Evolutionary conservation across 2,888 invertebrate genomes (phyloP).

Genomic region (Ditula angustiorana): DNA sequence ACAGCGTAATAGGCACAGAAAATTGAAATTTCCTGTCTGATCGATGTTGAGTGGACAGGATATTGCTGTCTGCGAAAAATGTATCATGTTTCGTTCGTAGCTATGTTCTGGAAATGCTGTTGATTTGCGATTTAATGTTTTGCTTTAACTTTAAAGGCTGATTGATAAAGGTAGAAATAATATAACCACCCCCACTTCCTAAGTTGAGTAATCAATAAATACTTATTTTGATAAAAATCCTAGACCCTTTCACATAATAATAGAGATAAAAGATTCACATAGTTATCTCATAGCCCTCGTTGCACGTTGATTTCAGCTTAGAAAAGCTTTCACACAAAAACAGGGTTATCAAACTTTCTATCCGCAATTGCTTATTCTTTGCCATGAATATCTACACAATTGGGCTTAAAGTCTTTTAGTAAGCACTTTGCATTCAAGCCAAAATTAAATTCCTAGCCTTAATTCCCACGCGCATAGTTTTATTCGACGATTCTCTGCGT

Average conservation of each 20-base stretch:
- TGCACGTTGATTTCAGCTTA: background rate
- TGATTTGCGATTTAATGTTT: background rate
- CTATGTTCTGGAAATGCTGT: background rate
- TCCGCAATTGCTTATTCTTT: conserved; percentile 44
- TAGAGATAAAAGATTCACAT: no score
- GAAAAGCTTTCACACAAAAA: conserved; percentile 47
- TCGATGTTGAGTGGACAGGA: conserved; percentile 62
- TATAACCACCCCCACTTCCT: no score
- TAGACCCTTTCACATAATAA: no score
- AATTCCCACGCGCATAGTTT: conserved; percentile 29
- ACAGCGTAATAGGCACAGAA: conserved; percentile 47
- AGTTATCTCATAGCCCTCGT: background rate
- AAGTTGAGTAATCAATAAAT: no score
- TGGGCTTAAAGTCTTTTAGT: conserved; percentile 20
- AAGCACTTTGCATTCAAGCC: conserved; percentile 15
- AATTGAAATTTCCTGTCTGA: conserved; percentile 57
- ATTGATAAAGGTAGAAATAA: no score
- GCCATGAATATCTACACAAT: conserved; percentile 45
- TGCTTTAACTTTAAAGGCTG: no score
- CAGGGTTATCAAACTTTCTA: conserved; percentile 55
- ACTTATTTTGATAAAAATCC: no score
- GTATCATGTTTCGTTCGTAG: conserved; percentile 10
- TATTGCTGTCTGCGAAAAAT: conserved; percentile 62
- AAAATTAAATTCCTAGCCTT: conserved; percentile 8
- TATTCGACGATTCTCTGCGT: conserved; percentile 22